Evolutionary conservation across 2,888 invertebrate species (phyloP).

Genomic region (Coleophora deauratella): DNA sequence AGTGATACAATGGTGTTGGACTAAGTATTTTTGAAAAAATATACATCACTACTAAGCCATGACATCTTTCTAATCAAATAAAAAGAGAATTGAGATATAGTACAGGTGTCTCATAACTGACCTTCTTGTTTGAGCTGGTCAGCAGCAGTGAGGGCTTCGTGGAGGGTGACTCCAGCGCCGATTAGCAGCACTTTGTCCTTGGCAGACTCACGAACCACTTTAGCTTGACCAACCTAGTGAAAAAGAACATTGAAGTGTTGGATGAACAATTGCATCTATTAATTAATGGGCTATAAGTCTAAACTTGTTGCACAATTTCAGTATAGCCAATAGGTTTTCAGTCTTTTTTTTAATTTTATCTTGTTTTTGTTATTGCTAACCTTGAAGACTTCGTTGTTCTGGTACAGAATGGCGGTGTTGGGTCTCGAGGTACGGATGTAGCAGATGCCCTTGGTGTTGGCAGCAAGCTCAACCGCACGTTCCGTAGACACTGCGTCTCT

Average conservation of each 20-base stretch:
- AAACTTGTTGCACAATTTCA: too few species aligned
- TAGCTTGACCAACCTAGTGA: conserved; percentile 80
- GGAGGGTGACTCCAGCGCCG: conserved; percentile 94
- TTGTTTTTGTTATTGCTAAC: too few species aligned
- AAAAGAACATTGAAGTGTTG: not conserved
- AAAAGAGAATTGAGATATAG: too few species aligned
- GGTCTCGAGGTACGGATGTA: conserved; percentile 98
- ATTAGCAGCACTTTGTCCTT: conserved; percentile 90
- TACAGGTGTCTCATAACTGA: too few species aligned
- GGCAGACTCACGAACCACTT: conserved; percentile 83
- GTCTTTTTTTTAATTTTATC: too few species aligned
- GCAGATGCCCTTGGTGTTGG: conserved; percentile 95
- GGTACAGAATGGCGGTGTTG: conserved; percentile 89
- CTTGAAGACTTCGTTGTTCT: conserved; percentile 86
- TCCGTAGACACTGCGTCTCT: conserved; percentile 96
- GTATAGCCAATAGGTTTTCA: too few species aligned
- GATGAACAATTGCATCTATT: too few species aligned
- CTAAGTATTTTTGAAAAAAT: too few species aligned
- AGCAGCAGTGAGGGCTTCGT: conserved; percentile 91
- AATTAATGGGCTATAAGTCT: too few species aligned
- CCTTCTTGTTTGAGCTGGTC: conserved; percentile 77
- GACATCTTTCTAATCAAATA: too few species aligned
- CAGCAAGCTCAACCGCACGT: conserved; percentile 95
- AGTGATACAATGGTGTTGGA: too few species aligned
- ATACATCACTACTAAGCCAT: too few species aligned